phyloP scores from a whole-genome alignment of 2,113 vertebrate species.

The Callipepla californica region DNA sequence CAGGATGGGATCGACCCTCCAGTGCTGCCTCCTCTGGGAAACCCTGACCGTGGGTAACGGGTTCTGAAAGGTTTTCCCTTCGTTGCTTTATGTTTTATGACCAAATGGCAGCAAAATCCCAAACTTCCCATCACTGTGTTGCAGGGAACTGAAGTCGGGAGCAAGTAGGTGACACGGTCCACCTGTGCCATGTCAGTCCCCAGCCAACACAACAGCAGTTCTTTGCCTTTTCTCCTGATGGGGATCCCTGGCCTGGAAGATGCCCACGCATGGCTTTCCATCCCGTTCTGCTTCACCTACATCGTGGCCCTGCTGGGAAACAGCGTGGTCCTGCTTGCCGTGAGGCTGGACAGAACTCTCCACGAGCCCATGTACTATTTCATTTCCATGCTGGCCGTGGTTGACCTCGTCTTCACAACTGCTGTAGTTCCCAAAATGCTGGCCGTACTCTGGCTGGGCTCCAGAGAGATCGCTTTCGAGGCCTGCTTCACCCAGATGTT shows the following conservation, averaged over 20 bases:
- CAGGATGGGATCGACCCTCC: background rate
- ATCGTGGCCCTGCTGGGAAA: slow-evolving; percentile 45
- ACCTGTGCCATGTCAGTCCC: background rate
- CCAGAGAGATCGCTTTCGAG: slow-evolving; percentile 17
- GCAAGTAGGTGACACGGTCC: background rate
- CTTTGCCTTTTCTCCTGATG: slow-evolving; percentile 15
- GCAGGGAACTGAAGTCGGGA: background rate
- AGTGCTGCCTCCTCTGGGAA: background rate
- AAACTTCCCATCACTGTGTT: background rate
- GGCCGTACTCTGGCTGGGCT: slow-evolving; percentile 17
- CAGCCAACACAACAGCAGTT: background rate
- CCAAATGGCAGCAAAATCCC: background rate
- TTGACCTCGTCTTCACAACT: slow-evolving; percentile 27
- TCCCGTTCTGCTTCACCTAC: slow-evolving; percentile 39
- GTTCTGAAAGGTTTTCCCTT: too few species aligned
- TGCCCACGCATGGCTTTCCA: slow-evolving; percentile 48
- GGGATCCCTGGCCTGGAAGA: slow-evolving; percentile 61
- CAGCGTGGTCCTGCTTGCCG: slow-evolving; percentile 30
- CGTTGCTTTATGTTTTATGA: too few species aligned
- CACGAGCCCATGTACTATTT: slow-evolving; percentile 54
- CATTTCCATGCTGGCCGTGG: slow-evolving; percentile 22
- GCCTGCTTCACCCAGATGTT: slow-evolving; percentile 73
- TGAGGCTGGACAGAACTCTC: slow-evolving; percentile 33
- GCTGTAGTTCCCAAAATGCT: slow-evolving; percentile 55
- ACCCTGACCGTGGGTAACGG: background rate